phyloP scores from a whole-genome alignment of 2,888 invertebrate genomes.

The Nephrotoma appendiculata region DNA sequence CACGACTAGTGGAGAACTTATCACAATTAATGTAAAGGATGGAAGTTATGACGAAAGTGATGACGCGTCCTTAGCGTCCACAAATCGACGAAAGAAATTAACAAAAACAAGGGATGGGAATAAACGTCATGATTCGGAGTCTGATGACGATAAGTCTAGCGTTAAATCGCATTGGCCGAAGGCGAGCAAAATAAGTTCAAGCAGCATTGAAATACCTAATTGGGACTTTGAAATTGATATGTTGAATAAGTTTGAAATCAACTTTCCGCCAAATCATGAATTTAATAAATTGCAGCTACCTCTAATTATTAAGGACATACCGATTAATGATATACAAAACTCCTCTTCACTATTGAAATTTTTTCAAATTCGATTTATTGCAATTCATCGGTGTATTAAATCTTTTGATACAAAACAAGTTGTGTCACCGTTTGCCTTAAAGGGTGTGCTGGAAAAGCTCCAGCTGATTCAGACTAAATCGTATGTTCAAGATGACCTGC shows the following conservation, averaged over 20 bases:
- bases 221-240: not conserved
- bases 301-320: not conserved
- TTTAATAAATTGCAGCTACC: not conserved
- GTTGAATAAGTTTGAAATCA: not conserved
- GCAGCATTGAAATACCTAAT: not conserved
- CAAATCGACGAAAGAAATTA: not conserved
- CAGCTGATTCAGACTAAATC: not conserved
- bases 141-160: not conserved
- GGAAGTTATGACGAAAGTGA: not conserved
- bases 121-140: not conserved
- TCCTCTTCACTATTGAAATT: not conserved
- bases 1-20: not conserved
- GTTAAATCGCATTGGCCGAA: not conserved
- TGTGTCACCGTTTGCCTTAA: not conserved
- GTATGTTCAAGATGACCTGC: not conserved
- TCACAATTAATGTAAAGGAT: not conserved
- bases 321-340: not conserved
- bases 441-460: not conserved
- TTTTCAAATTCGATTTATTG: not conserved
- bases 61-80: not conserved
- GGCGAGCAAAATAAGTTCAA: not conserved
- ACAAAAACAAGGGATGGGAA: not conserved
- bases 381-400: not conserved
- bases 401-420: not conserved
- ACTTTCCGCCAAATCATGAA: not conserved